A percentile compares a stretch with the other conserved stretches of the same genome.
phyloP scores from a whole-genome alignment of 2,888 invertebrate species.

The Parnassius apollo region DNA sequence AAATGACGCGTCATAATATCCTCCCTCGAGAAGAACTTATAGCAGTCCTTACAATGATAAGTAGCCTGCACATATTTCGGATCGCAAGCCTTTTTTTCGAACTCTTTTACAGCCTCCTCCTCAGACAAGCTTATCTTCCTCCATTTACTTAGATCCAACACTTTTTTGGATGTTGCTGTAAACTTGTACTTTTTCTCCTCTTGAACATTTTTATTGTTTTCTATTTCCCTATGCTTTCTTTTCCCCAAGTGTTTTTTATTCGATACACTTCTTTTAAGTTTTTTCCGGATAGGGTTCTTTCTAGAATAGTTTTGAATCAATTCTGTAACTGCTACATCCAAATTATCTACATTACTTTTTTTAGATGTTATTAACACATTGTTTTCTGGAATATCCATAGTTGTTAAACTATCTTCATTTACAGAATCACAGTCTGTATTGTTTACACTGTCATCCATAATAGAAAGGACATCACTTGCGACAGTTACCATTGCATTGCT shows the following conservation, averaged over 20 bases:
- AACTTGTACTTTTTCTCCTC: slow-evolving; percentile 10
- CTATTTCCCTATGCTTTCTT: slow-evolving; percentile 7
- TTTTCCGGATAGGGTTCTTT: not conserved
- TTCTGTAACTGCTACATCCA: not conserved
- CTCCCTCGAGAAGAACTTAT: slow-evolving; percentile 23
- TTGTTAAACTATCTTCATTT: not conserved
- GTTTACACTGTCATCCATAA: too few relatives aligned
- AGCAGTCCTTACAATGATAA: slow-evolving; percentile 24
- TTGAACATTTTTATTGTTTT: not conserved
- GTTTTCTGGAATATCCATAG: slow-evolving; percentile 15
- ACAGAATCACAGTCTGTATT: too few relatives aligned
- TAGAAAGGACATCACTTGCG: too few relatives aligned
- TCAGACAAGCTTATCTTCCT: slow-evolving; percentile 19
- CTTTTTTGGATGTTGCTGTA: slow-evolving; percentile 9
- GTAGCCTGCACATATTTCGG: slow-evolving; percentile 20
- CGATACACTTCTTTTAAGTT: not conserved
- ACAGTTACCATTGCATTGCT: too few relatives aligned
- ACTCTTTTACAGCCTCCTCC: slow-evolving; percentile 26
- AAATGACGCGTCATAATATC: slow-evolving; percentile 25
- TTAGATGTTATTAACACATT: slow-evolving; percentile 11
- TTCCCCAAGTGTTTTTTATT: slow-evolving; percentile 3
- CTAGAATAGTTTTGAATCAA: not conserved
- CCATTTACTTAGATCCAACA: slow-evolving; percentile 23
- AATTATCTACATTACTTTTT: not conserved
- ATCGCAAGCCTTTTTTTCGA: slow-evolving; percentile 18